Evolutionary conservation across 1,140 invertebrate species (phyloP).

Genomic region (Pemphigus obesinymphae): DNA sequence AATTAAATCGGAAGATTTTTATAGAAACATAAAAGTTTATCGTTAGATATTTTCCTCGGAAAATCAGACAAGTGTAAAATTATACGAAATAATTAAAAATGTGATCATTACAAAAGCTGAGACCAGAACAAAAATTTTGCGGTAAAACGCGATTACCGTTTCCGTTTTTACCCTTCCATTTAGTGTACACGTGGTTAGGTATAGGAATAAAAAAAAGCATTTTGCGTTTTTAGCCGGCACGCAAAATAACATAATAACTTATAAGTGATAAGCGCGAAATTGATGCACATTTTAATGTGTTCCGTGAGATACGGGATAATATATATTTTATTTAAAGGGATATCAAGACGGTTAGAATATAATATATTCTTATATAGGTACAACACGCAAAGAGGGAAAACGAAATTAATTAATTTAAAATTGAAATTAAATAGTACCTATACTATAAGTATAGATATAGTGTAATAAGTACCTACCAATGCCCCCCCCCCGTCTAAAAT

Average conservation of each 20-base stretch:
- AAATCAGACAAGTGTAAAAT: not conserved
- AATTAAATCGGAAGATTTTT: not conserved
- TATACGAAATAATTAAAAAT: not conserved
- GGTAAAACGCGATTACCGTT: not conserved
- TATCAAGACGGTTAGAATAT: no score
- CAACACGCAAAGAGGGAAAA: not conserved
- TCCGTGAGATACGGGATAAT: not conserved
- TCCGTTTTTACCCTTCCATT: not conserved
- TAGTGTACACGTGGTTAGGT: no score
- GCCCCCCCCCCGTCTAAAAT: no score
- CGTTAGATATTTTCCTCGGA: not conserved
- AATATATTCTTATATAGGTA: no score
- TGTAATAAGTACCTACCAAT: not conserved
- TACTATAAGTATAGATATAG: not conserved
- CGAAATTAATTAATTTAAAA: slow-evolving; percentile 1
- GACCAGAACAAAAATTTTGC: not conserved
- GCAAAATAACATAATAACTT: not conserved
- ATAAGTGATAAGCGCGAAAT: slow-evolving; percentile 7
- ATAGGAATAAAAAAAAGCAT: not conserved
- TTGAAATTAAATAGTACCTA: not conserved
- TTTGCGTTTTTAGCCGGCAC: not conserved
- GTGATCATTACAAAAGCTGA: not conserved
- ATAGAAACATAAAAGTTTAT: not conserved
- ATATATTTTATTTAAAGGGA: not conserved
- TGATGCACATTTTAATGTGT: slow-evolving; percentile 4